Evolutionary conservation across 2,888 invertebrate genomes (phyloP).

Genomic region (Torymus auratus): DNA sequence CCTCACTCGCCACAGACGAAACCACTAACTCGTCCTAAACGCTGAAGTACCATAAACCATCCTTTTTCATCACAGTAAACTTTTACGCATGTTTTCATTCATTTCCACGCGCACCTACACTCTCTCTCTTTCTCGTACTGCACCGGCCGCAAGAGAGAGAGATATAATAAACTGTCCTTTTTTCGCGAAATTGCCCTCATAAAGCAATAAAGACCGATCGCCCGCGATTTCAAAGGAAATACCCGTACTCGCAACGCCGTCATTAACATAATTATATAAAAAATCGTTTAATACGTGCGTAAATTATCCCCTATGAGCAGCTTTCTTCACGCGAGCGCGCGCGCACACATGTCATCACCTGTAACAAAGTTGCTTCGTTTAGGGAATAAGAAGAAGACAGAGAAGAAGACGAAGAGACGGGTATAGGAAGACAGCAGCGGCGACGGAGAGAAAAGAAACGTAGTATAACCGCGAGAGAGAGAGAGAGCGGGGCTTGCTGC

Average conservation of each 20-base stretch:
- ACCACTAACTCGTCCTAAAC: constrained; percentile 37
- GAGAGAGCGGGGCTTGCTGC: neutral
- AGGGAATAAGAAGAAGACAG: constrained; percentile 18
- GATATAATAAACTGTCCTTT: constrained; percentile 33
- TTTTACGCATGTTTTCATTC: constrained; percentile 53
- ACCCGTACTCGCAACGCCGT: constrained; percentile 5
- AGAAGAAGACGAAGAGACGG: neutral
- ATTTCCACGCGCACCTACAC: constrained; percentile 25
- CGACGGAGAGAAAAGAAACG: neutral
- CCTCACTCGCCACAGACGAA: neutral
- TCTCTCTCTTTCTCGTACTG: neutral
- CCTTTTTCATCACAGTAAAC: constrained; percentile 49
- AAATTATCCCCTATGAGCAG: constrained; percentile 38
- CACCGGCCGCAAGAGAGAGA: neutral
- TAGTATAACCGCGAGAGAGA: neutral
- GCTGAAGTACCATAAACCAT: constrained; percentile 45
- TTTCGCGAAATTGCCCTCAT: constrained; percentile 53
- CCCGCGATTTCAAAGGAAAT: constrained; percentile 41
- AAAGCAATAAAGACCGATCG: constrained; percentile 53
- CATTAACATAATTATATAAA: constrained; percentile 52
- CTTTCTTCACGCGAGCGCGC: neutral
- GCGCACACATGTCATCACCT: constrained; percentile 23
- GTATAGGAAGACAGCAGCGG: neutral
- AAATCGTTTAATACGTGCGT: constrained; percentile 45
- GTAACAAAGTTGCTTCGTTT: constrained; percentile 26